phyloP scores from a whole-genome alignment of 2,113 vertebrate genomes.

The Myanophis thanlyinensis region DNA sequence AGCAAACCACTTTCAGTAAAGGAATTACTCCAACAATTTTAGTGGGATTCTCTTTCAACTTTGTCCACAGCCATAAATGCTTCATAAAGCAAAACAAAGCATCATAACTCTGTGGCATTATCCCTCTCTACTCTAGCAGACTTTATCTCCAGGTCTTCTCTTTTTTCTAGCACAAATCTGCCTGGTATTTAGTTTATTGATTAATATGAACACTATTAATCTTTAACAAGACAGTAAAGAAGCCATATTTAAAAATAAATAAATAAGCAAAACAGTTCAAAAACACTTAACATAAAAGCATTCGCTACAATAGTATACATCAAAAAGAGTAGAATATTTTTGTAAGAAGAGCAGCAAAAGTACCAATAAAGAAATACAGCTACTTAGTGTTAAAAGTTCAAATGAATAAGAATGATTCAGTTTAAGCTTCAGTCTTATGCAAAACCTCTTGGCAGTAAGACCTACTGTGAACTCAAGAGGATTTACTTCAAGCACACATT shows the following conservation, averaged over 20 bases:
- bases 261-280: not conserved
- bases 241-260: not conserved
- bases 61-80: constrained; percentile 4
- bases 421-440: not conserved
- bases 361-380: not conserved
- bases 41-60: not conserved
- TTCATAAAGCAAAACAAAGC: not conserved
- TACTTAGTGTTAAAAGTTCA: not conserved
- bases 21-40: not conserved
- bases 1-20: not conserved
- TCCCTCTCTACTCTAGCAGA: not conserved
- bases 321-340: not conserved
- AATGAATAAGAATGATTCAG: not conserved
- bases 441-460: not conserved
- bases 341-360: not conserved
- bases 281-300: not conserved
- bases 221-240: not conserved
- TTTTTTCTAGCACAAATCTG: not conserved
- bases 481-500: not conserved
- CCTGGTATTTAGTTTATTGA: not conserved
- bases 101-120: not conserved
- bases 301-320: not conserved
- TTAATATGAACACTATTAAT: not conserved
- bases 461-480: not conserved
- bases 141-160: not conserved